A percentile compares a stretch with the other conserved stretches of the same genome.
These are phyloP conservation scores for Florisuga fusca DNA, from an alignment of 2,797 vertebrate species.

Conservation along the genomic window DNA sequence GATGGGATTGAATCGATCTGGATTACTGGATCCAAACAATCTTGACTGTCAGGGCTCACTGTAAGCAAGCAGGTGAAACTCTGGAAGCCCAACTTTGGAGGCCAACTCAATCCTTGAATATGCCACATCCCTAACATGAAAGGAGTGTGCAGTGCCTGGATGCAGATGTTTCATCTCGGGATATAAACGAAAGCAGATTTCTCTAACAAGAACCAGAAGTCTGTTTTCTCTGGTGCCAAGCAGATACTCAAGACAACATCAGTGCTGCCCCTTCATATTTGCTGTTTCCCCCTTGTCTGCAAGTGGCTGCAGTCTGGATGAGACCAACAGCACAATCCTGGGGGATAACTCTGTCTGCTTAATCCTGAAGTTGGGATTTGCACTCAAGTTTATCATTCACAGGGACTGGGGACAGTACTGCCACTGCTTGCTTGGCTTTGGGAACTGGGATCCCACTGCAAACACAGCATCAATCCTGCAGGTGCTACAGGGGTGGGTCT, in stretches of 20 bases:
- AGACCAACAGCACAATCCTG: background rate
- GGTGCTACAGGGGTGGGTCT: background rate
- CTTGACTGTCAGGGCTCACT: background rate
- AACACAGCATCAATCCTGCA: background rate
- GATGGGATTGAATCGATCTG: background rate
- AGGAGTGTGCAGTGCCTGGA: background rate
- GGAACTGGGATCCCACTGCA: background rate
- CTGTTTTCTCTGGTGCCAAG: background rate
- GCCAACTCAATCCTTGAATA: background rate
- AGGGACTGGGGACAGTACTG: background rate
- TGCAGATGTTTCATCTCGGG: background rate
- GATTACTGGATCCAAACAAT: background rate
- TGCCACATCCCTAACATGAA: background rate
- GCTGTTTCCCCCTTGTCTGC: background rate
- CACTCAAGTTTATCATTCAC: background rate
- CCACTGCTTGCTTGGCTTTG: background rate
- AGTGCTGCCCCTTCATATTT: background rate
- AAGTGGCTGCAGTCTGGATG: background rate
- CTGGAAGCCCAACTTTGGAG: background rate
- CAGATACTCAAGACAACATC: background rate
- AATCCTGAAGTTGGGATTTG: background rate
- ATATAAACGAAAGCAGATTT: background rate
- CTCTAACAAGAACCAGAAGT: background rate
- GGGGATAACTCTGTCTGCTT: accelerated
- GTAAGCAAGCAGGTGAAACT: background rate